phyloP scores from a whole-genome alignment of 2,113 vertebrate genomes.

The Hippoglossus stenolepis region DNA sequence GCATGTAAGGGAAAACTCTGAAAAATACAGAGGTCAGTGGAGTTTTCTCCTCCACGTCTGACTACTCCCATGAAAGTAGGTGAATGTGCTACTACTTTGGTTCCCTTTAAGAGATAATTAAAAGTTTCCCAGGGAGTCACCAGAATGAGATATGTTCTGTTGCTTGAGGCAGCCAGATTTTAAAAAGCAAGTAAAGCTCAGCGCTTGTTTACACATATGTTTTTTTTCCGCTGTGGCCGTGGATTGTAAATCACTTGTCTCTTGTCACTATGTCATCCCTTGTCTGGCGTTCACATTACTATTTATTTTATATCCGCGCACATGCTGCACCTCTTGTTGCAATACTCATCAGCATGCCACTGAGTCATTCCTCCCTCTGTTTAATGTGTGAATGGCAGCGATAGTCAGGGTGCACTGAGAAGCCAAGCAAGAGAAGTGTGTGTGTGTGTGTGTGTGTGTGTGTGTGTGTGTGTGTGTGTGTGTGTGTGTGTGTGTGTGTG shows the following conservation, averaged over 20 bases:
- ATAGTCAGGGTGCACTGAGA: constrained; percentile 35
- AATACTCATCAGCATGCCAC: constrained; percentile 27
- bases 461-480: not conserved
- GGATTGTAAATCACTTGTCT: constrained; percentile 57
- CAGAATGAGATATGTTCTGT: constrained; percentile 48
- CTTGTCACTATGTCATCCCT: constrained; percentile 37
- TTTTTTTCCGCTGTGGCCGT: constrained; percentile 63
- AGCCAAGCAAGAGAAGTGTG: constrained; percentile 35
- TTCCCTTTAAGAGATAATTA: constrained; percentile 47
- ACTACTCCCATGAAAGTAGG: constrained; percentile 8
- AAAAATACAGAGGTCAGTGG: constrained; percentile 15
- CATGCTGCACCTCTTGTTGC: constrained; percentile 33
- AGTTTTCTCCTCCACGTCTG: not conserved
- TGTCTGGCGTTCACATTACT: constrained; percentile 49
- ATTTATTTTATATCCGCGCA: constrained; percentile 53
- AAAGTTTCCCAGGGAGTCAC: constrained; percentile 57
- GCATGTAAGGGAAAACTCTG: not conserved
- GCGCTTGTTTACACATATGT: constrained; percentile 68
- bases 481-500: constrained; percentile 38
- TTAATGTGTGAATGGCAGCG: constrained; percentile 54
- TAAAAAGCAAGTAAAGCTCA: constrained; percentile 53
- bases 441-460: not conserved
- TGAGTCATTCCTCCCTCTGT: constrained; percentile 32
- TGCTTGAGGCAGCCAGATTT: constrained; percentile 53
- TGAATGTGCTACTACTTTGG: constrained; percentile 20